Evolutionary conservation across 1,140 invertebrate genomes (phyloP), one percentile per base, ranked within the genome.

Genomic region (Leptopilina boulardi): DNA sequence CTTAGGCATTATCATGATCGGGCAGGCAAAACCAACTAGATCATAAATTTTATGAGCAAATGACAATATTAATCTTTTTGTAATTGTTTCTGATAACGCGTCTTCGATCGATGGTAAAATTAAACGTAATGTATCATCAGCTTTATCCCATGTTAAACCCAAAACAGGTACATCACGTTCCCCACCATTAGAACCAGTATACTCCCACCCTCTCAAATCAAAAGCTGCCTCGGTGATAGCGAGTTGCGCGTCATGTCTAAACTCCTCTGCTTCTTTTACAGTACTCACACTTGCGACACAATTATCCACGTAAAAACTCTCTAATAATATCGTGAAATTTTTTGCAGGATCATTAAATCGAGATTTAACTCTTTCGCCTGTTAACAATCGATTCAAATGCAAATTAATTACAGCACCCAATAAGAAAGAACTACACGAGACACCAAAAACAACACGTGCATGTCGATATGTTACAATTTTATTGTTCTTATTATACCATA

Each of bases 1-100:
- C 74, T 87, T 86, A 11, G 86, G 80, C 51, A 41, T 73, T 13
- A 87, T 42, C 11, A 74, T 77, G n/a, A 83, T 71, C 26, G 87
- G 87, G 51, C 80, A 79, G 18, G 80, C 41, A 71, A 88, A 77
- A 41, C 87, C 86, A 5, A 89, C 75, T 3, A 84, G 87, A 80
- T 88, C 86, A 77, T 84, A 89, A 30, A 88, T 70, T 73, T 75
- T 75, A 70, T 86, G 81, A n/a, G 83, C 59, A 10, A 73, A 71
- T 8, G 81, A 81, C 10, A 86, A 70, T 6, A 59, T 59, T 10
- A 13, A 15, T 15, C 56, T 0, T 30, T 59, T 59, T 15, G 56
- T 59, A 15, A 59, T 26, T 59, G 10, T 23, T 13, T 59, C 56
- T 13, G 10, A 11, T 0, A 30, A 26, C 6, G n/a, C n/a, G 1